phyloP scores from a whole-genome alignment of 2,888 invertebrate genomes.

The Cantharis flavilabris region DNA sequence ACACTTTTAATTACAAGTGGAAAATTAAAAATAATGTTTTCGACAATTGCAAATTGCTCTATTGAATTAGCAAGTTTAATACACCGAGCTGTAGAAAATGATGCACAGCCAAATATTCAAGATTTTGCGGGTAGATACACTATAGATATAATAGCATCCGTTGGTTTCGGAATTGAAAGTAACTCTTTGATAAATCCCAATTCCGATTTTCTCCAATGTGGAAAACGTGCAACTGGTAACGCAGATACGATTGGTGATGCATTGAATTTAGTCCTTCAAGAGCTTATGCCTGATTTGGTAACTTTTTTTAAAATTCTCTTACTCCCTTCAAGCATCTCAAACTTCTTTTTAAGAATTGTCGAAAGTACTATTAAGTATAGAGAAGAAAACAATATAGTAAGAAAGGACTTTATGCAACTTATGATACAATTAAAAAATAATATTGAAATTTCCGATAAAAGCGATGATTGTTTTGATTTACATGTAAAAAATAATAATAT shows the following conservation, averaged over 20 bases:
- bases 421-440: neutral
- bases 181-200: neutral
- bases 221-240: neutral
- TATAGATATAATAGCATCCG: neutral
- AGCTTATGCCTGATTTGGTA: neutral
- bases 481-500: neutral
- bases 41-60: neutral
- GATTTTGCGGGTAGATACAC: slow-evolving; percentile 55
- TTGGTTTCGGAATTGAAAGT: neutral
- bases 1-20: neutral
- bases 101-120: slow-evolving; percentile 51
- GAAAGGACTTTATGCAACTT: neutral
- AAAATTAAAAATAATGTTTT: neutral
- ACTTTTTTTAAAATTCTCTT: neutral
- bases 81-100: slow-evolving; percentile 30
- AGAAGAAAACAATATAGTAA: neutral
- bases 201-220: neutral
- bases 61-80: slow-evolving; percentile 20
- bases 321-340: neutral
- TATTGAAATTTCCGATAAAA: neutral
- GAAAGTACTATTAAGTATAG: neutral
- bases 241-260: neutral
- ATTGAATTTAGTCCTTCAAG: neutral
- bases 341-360: neutral
- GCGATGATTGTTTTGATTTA: neutral